Base-by-base conservation (phyloP, 2,888 invertebrate genomes). In the Lepidocyrtinus sp. region DNA sequence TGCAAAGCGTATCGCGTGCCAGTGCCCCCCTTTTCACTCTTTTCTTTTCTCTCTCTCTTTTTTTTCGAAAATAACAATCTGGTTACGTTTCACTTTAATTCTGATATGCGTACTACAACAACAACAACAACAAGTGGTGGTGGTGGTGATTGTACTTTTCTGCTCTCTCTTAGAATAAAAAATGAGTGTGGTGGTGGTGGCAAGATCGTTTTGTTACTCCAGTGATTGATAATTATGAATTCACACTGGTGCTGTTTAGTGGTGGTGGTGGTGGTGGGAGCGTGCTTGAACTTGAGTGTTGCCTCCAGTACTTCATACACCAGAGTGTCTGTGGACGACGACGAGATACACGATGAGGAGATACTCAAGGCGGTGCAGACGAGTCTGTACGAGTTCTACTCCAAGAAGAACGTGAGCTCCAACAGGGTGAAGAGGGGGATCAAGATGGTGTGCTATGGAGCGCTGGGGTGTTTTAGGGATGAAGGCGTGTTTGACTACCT, bases 401-500 rank as follows among this genome's bases (percentile, higher is more conserved):
- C 24, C 19, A 26, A 65, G 27, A 77, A 70, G 26, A 50, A 55
- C 15, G 12, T 45, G 55, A n/a, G 17, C 9, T 19, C 26, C 73
- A n/a, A 27, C 88, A 93, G 95, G 88, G 90, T 90, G 21, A 95
- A 95, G 88, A 90, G 96, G 75, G 94, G 95, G 17, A 93, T 94
- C 81, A 93, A 94, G 26, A 88, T 89, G 83, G 94, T 95, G 1
- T 98, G 97, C 88, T 97, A 97, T 88, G 93, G 93, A 21, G 63
- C 59, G 9, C 91, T 97, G 71, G 97, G 97, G 7, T 98, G 98
- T 88, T 97, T 97, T 90, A 94, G 95, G 87, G 95, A 96, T 87
- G 93, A 95, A 1, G 97, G 96, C 0, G 95, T 96, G 0, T 96
- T 95, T 88, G 94, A 95, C 72, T 96, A 96, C 88, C 90, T 97